A percentile compares a stretch with the other conserved stretches of the same genome.
phyloP scores from a whole-genome alignment of 2,888 invertebrate genomes.

The Argynnis bischoffii region DNA sequence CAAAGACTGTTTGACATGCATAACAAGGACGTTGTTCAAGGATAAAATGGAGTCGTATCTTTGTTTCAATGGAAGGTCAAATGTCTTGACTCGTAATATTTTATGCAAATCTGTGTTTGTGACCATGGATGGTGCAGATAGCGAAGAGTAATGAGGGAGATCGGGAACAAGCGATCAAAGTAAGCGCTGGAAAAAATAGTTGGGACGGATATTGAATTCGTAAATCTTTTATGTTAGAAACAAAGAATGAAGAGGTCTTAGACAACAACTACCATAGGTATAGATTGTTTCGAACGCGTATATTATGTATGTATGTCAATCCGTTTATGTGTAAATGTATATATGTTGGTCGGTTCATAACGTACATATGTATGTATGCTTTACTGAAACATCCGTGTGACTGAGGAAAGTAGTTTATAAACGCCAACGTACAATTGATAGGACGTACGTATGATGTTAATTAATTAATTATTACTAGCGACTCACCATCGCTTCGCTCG shows the following conservation, averaged over 20 bases:
- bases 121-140: constrained; percentile 34
- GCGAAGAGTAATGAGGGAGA: constrained; percentile 33
- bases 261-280: too few relatives aligned
- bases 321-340: too few relatives aligned
- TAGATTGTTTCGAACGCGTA: too few relatives aligned
- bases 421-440: too few relatives aligned
- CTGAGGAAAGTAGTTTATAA: too few relatives aligned
- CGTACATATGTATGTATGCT: too few relatives aligned
- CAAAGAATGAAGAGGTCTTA: not conserved
- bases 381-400: too few relatives aligned
- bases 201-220: constrained; percentile 16
- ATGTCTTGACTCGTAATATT: constrained; percentile 35
- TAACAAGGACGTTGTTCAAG: constrained; percentile 34
- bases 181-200: constrained; percentile 12
- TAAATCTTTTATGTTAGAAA: not conserved
- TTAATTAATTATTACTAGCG: too few relatives aligned
- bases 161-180: constrained; percentile 20
- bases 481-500: too few relatives aligned
- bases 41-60: constrained; percentile 26
- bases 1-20: constrained; percentile 9
- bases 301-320: too few relatives aligned
- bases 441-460: too few relatives aligned
- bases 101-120: constrained; percentile 35
- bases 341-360: too few relatives aligned
- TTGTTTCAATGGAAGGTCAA: constrained; percentile 39